Conservation (phyloP, 2,113 vertebrate species). For the Nanorana parkeri region DNA sequence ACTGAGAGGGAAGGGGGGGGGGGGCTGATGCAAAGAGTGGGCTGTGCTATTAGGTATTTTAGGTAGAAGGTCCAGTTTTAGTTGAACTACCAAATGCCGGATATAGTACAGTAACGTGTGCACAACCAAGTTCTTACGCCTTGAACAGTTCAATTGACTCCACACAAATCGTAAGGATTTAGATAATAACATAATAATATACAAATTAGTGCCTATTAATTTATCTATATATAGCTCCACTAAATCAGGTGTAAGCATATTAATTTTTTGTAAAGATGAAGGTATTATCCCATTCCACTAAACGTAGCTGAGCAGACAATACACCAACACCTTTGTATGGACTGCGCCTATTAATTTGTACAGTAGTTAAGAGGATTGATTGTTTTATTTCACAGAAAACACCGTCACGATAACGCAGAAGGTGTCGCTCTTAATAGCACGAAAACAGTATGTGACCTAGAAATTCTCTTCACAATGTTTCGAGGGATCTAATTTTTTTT, state of each 20-base stretch:
- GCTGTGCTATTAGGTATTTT: too few species aligned
- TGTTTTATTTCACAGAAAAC: constrained; percentile 61
- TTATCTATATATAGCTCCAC: constrained; percentile 21
- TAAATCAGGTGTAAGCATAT: constrained; percentile 32
- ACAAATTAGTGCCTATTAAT: constrained; percentile 20
- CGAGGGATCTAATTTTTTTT: constrained; percentile 63
- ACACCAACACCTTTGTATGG: not conserved
- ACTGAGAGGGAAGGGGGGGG: too few species aligned
- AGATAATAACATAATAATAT: constrained; percentile 30
- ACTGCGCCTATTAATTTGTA: constrained; percentile 47
- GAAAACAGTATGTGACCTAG: constrained; percentile 62
- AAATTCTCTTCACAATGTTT: constrained; percentile 65
- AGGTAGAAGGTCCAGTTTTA: too few species aligned
- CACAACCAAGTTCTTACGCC: not conserved
- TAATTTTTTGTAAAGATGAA: constrained; percentile 21
- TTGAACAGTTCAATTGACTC: not conserved
- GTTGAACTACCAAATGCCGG: too few species aligned
- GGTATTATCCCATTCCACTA: constrained; percentile 16
- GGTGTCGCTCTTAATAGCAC: constrained; percentile 65
- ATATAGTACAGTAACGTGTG: too few species aligned
- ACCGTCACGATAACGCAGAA: constrained; percentile 67
- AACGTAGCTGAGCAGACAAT: constrained; percentile 28
- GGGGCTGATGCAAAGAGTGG: too few species aligned
- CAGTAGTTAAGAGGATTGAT: constrained; percentile 51
- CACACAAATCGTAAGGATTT: constrained; percentile 14